Evolutionary conservation across 2,113 vertebrate species (phyloP).

Genomic region (Tympanuchus pallidicinctus): DNA sequence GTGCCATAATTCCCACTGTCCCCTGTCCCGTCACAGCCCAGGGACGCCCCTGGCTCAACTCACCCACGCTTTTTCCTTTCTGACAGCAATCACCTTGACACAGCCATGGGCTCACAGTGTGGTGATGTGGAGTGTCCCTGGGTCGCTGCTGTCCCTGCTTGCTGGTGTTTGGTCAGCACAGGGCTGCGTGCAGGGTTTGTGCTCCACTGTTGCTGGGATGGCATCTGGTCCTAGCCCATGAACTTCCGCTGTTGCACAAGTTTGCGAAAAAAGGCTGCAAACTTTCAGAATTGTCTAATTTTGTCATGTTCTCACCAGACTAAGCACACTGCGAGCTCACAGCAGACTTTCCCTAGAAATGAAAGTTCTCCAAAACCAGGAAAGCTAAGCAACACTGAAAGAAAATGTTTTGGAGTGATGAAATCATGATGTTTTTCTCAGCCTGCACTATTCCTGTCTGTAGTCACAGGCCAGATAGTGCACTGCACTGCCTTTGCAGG

Average conservation of each 20-base stretch:
- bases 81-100: rapidly evolving
- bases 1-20: neutral
- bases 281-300: neutral
- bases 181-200: neutral
- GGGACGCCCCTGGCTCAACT: neutral
- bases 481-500: rapidly evolving
- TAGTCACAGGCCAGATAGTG: neutral
- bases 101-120: rapidly evolving
- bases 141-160: neutral
- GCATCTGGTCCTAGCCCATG: neutral
- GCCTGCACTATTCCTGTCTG: neutral
- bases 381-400: neutral
- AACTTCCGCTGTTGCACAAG: neutral
- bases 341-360: neutral
- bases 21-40: rapidly evolving
- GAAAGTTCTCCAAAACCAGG: neutral
- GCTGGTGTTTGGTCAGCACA: rapidly evolving
- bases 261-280: neutral
- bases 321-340: rapidly evolving
- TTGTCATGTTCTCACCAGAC: rapidly evolving
- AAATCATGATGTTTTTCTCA: neutral
- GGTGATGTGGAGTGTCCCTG: rapidly evolving
- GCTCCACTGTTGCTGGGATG: neutral
- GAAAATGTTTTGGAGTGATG: neutral
- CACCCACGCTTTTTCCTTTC: rapidly evolving